Conservation (phyloP, 2,113 vertebrate genomes). For the Microtus oregoni region DNA sequence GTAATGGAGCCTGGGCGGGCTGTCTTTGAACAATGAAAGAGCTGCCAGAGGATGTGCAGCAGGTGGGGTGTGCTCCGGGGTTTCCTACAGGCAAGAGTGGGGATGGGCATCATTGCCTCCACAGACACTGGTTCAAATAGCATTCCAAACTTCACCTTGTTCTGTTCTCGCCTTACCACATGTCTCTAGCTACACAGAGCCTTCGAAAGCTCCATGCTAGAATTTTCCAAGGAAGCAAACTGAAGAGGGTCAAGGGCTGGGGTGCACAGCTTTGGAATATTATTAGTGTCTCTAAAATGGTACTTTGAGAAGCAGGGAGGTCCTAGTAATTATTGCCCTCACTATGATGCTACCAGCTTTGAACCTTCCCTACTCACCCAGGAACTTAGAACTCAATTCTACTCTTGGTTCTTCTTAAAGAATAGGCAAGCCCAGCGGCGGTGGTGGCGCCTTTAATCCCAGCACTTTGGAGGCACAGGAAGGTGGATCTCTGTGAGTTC, state of each 20-base stretch:
- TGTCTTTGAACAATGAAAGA: background rate
- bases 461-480: background rate
- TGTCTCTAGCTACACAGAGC: background rate
- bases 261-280: background rate
- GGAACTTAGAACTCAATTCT: background rate
- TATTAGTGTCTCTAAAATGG: background rate
- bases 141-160: background rate
- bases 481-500: background rate
- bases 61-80: too few species aligned
- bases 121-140: background rate
- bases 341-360: background rate
- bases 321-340: background rate
- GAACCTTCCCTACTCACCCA: background rate
- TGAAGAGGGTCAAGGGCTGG: background rate
- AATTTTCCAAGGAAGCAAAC: background rate
- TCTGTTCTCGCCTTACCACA: background rate
- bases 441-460: background rate
- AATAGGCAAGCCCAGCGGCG: background rate
- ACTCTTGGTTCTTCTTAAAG: background rate
- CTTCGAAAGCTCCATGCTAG: background rate
- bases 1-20: background rate
- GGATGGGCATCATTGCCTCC: background rate
- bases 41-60: background rate
- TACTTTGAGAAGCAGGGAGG: background rate
- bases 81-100: background rate